Conservation (phyloP, 2,888 invertebrate species). For the Epsilonema sp. region DNA sequence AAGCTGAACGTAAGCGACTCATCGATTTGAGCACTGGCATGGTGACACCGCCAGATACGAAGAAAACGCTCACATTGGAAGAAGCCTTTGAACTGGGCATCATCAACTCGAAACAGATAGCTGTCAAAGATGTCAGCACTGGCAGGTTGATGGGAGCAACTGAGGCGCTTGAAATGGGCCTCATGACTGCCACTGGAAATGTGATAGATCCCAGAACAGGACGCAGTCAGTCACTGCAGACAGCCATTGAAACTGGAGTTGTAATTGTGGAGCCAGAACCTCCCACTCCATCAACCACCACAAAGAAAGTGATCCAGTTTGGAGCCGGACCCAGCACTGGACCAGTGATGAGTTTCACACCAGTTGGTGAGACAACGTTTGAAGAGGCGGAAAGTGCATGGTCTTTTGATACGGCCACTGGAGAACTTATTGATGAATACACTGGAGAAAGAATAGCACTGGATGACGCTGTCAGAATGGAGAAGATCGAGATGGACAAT, state of each 20-base stretch:
- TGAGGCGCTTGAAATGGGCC: conserved; percentile 46
- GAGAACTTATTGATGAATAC: conserved; percentile 46
- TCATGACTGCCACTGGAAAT: conserved; percentile 55
- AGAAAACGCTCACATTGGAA: conserved; percentile 55
- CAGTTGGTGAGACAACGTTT: neutral
- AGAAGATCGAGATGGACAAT: conserved; percentile 14
- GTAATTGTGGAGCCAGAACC: neutral
- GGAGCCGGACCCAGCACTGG: conserved; percentile 1
- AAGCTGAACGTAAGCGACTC: conserved; percentile 54
- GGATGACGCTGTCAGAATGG: conserved; percentile 38
- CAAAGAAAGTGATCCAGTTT: conserved; percentile 3
- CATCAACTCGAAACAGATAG: conserved; percentile 56
- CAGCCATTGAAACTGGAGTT: neutral
- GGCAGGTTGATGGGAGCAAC: conserved; percentile 30
- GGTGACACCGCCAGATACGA: conserved; percentile 62
- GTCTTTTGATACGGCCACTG: conserved; percentile 47
- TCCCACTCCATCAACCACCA: neutral
- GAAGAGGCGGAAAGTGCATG: conserved; percentile 6
- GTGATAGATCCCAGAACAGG: conserved; percentile 35
- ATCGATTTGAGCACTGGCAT: conserved; percentile 60
- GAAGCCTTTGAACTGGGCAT: conserved; percentile 62
- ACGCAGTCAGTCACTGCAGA: conserved; percentile 34
- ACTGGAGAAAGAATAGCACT: conserved; percentile 47
- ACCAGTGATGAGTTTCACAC: conserved; percentile 1
- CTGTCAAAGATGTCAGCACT: conserved; percentile 52